phyloP scores from a whole-genome alignment of 2,888 invertebrate species.

The Leucoptera coffeella region DNA sequence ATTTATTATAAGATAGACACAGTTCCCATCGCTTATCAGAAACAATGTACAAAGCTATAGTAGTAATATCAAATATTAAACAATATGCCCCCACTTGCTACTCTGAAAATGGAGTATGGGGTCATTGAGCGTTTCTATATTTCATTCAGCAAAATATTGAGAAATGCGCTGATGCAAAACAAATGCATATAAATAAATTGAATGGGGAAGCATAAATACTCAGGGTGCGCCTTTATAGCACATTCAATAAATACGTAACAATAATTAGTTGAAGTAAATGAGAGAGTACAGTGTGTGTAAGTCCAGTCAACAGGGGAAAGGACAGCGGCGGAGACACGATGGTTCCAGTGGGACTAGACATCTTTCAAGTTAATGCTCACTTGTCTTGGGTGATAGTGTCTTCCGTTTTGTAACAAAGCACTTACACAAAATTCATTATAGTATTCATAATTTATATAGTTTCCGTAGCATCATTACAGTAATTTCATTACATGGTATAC shows the following conservation, averaged over 20 bases:
- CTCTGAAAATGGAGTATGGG: constrained; percentile 47
- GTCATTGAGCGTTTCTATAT: constrained; percentile 51
- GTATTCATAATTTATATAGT: constrained; percentile 45
- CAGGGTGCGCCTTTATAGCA: too few species aligned
- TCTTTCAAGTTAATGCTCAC: constrained; percentile 56
- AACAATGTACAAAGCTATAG: constrained; percentile 67
- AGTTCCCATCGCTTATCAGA: constrained; percentile 66
- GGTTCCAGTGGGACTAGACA: constrained; percentile 64
- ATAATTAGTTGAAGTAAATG: too few species aligned
- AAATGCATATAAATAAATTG: too few species aligned
- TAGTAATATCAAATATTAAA: constrained; percentile 55
- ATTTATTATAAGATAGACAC: constrained; percentile 66
- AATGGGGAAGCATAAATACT: too few species aligned
- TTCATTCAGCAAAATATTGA: too few species aligned
- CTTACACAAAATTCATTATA: too few species aligned
- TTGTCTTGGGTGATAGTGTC: constrained; percentile 59
- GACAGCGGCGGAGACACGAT: constrained; percentile 37
- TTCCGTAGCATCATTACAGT: constrained; percentile 49
- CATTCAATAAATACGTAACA: too few species aligned
- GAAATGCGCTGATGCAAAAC: too few species aligned
- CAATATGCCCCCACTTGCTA: constrained; percentile 51
- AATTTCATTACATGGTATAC: constrained; percentile 53
- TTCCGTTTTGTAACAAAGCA: constrained; percentile 54
- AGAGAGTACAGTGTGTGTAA: too few species aligned
- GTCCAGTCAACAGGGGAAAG: too few species aligned